phyloP scores from a whole-genome alignment of 2,888 invertebrate species.

The Stenurella melanura region DNA sequence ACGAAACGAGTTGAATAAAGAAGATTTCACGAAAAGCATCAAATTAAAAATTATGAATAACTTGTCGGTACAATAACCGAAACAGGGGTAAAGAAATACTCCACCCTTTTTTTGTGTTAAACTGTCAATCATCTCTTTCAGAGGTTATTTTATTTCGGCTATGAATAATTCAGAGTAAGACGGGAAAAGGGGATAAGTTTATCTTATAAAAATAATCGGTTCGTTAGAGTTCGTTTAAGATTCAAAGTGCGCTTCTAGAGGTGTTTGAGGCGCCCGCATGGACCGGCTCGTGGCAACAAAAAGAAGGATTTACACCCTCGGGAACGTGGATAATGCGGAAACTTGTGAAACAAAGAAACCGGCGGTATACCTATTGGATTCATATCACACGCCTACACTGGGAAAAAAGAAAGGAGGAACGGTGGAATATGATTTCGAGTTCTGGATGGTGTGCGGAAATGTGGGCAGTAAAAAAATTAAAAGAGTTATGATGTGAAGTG shows the following conservation, averaged over 20 bases:
- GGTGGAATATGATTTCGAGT: neutral
- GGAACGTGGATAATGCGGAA: conserved; percentile 66
- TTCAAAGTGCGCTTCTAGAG: conserved; percentile 64
- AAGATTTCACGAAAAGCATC: neutral
- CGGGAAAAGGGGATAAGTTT: conserved; percentile 60
- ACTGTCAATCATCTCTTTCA: conserved; percentile 31
- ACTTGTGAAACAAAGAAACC: conserved; percentile 67
- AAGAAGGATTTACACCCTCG: conserved; percentile 67
- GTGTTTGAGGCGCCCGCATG: conserved; percentile 68
- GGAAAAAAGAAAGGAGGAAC: conserved; percentile 12
- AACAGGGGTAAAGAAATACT: neutral
- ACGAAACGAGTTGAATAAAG: neutral
- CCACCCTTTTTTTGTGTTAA: conserved; percentile 17
- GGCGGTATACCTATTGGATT: conserved; percentile 58
- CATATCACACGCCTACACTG: conserved; percentile 61
- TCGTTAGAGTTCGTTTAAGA: conserved; percentile 68
- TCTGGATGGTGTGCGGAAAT: too few relatives aligned
- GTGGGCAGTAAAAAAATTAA: too few relatives aligned
- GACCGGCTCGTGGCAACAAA: conserved; percentile 52
- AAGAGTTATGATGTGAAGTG: too few relatives aligned
- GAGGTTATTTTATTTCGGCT: conserved; percentile 50
- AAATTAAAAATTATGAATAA: conserved; percentile 8
- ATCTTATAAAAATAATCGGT: conserved; percentile 67
- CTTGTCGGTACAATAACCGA: conserved; percentile 17
- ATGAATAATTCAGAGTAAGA: conserved; percentile 59